Percentiles rank a stretch among this genome's conserved stretches.
Evolutionary conservation across 2,888 invertebrate genomes (phyloP).

Genomic region (Drosophila mayaguana): DNA sequence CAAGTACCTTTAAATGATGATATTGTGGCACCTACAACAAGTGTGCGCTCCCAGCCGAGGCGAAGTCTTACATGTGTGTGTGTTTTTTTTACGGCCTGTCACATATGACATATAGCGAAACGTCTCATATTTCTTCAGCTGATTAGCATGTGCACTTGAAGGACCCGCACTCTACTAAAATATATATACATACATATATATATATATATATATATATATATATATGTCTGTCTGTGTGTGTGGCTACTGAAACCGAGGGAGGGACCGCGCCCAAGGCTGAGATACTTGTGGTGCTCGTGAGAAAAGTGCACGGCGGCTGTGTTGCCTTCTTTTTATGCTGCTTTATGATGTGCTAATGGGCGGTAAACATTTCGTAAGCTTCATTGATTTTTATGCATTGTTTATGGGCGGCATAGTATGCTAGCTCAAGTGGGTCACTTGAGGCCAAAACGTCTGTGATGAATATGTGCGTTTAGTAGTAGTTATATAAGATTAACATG

Average conservation of each 20-base stretch:
- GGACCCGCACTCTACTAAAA: conserved; percentile 41
- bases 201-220: neutral
- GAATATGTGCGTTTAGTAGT: conserved; percentile 6
- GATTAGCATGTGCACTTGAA: conserved; percentile 71
- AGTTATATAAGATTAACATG: conserved; percentile 5
- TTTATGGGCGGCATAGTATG: conserved; percentile 37
- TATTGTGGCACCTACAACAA: conserved; percentile 33
- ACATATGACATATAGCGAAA: conserved; percentile 56
- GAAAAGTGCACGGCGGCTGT: conserved; percentile 45
- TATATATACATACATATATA: neutral
- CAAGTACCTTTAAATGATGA: conserved; percentile 28
- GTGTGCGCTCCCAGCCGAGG: conserved; percentile 16
- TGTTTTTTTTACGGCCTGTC: conserved; percentile 41
- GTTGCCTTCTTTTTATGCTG: conserved; percentile 22
- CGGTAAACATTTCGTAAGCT: conserved; percentile 76
- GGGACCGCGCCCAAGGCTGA: conserved; percentile 33
- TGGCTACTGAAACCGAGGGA: conserved; percentile 25
- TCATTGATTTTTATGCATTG: conserved; percentile 70
- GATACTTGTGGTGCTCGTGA: conserved; percentile 55
- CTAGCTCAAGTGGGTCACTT: conserved; percentile 65
- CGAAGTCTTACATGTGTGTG: conserved; percentile 70
- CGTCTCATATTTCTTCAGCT: conserved; percentile 68
- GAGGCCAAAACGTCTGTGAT: conserved; percentile 15
- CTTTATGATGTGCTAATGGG: conserved; percentile 72
- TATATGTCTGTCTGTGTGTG: conserved; percentile 18